Base-by-base conservation (phyloP, 1,140 invertebrate genomes). In the Sminthurides bifidus region DNA sequence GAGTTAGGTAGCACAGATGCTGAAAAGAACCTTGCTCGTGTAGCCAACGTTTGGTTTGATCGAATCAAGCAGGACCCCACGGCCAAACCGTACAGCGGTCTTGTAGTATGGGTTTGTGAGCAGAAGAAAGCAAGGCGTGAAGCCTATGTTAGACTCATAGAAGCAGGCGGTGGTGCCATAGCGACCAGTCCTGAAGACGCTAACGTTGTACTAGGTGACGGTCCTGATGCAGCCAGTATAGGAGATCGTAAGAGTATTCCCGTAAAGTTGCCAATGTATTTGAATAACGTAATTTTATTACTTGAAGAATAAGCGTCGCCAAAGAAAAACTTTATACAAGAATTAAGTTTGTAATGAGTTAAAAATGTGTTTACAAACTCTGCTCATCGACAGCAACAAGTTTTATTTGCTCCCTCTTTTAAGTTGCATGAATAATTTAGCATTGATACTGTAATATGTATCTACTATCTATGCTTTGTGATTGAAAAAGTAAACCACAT, bases 91-190 rank as follows among this genome's bases (percentile, higher is more conserved):
- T 52, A 40, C 23, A 8, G 3, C 2, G 31, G 31, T 3, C 27
- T 40, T 24, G 6, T 10, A 15, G 51, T 19, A 38, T 24, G 21
- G 3, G 3, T 52, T 41, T 10, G 8, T 24, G 51, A 38, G 17
- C 26, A 10, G 15, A 52, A 40, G 35, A 4, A 40, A 33, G 5
- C 33, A 3, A 52, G 41, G 19, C 23, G 51, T 6, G 37, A 38
- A 21, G 51, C 51, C n/a, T 52, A 52, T 21, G 15, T 12, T 14
- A 8, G 38, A 27, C 38, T 52, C 19, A 40, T 52, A 17, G 35
- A 43, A 26, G 38, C 51, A 3, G 51, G 51, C 2, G 51, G 51
- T 38, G 51, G 51, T 3, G 15, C 12, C 5, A 21, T 52, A 17
- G 17, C 8, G 2, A 10, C 17, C 8, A 29, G 41, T 3, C 23